A percentile compares a stretch with the other conserved stretches of the same genome.
Conservation (phyloP, 2,888 invertebrate genomes). For the Cryptocephalus primarius region DNA sequence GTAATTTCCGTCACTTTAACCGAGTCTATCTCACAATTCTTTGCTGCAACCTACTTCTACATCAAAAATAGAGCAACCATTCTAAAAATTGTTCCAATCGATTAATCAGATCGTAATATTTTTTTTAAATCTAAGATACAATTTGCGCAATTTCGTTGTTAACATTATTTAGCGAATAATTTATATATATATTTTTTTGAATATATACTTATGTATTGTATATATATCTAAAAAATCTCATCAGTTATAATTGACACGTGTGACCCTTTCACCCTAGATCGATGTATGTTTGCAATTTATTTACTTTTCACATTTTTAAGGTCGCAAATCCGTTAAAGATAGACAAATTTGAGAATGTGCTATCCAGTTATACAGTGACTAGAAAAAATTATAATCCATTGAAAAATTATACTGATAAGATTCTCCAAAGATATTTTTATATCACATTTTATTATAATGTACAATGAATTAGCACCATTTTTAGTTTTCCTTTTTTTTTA, state of each 20-base stretch:
- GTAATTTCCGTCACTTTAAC: slow-evolving; percentile 1
- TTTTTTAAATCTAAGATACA: neutral
- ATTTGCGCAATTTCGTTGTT: slow-evolving; percentile 12
- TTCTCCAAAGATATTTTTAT: slow-evolving; percentile 10
- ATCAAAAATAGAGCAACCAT: no score
- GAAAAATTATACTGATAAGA: slow-evolving; percentile 6
- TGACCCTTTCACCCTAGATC: no score
- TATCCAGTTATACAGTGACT: slow-evolving; percentile 10
- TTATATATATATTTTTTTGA: no score
- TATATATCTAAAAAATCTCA: slow-evolving; percentile 10
- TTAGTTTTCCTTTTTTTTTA: slow-evolving; percentile 13
- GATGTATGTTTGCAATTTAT: no score
- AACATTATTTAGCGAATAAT: slow-evolving; percentile 10
- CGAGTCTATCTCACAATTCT: neutral
- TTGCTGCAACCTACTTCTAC: neutral
- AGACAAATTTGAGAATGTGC: slow-evolving; percentile 2
- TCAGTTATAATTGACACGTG: slow-evolving; percentile 3
- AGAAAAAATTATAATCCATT: slow-evolving; percentile 4
- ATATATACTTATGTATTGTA: slow-evolving; percentile 1
- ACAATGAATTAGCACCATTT: slow-evolving; percentile 21
- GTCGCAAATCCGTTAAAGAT: neutral
- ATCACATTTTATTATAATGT: slow-evolving; percentile 14
- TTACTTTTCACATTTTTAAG: neutral
- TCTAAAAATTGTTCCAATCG: neutral
- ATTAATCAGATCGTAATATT: neutral